Base-by-base conservation (phyloP, 2,888 invertebrate genomes). In the Tipula helvola region DNA sequence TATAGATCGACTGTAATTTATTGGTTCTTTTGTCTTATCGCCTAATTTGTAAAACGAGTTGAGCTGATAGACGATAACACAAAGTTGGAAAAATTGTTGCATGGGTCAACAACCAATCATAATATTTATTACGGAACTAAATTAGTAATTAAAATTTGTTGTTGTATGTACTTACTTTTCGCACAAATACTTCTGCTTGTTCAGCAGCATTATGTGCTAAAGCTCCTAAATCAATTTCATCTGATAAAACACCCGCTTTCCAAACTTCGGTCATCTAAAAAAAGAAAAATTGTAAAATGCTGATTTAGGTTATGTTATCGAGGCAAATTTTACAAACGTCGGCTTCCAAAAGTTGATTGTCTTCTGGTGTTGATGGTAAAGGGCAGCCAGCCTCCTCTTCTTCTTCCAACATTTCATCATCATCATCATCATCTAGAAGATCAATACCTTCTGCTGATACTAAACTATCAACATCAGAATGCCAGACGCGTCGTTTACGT, bases 121-220 rank as follows among this genome's bases (percentile, higher is more conserved):
- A 28, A 39, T 39, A 39, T 39, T 5, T 39, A 39, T 39, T 39
- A 39, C 7, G 39, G 39, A 39, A 39, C 85, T 39, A 39, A 39
- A 39, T 39, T 39, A 39, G 39, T 7, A 7, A 39, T 1, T 7
- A 39, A 18, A 57, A 71, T 5, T 10, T 4, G 8, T 39, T 41
- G 52, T 28, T 28, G 84, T 36, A 52, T 71, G 10, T 89, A 90
- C 90, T 90, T 90, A 94, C 94, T 92, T 97, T 97, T 88, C 97
- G 94, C 1, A 98, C 98, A 90, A 98, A 97, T 90, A 97, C 97
- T 91, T 98, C 98, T 0, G 98, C 98, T 90, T 97, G 97, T 89
- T 97, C 97, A 3, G 97, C 97, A 4, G 97, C 97, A 90, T 96
- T 96, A 90, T 96, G 96, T 7, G 97, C 96, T 88, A 97, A 91